A percentile compares a stretch with the other conserved stretches of the same genome.
Evolutionary conservation across 2,113 vertebrate species (phyloP).

Genomic region (Ceyx melanurus): DNA sequence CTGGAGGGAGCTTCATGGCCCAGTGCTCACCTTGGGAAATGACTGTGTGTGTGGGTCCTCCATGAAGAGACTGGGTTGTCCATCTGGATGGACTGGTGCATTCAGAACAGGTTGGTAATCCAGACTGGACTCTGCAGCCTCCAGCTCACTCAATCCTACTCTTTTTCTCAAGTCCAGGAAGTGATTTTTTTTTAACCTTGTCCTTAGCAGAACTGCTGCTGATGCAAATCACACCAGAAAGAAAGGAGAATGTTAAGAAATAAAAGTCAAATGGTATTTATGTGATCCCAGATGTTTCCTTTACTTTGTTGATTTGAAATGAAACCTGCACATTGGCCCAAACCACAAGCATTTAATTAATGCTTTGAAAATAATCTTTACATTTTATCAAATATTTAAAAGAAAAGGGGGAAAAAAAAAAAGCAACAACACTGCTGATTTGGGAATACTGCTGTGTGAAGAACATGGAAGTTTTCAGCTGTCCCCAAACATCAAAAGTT

Average conservation of each 20-base stretch:
- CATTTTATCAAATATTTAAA: neutral
- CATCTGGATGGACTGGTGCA: neutral
- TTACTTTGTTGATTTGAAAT: neutral
- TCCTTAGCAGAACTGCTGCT: neutral
- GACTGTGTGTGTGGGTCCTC: neutral
- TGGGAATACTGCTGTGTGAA: neutral
- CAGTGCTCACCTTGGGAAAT: neutral
- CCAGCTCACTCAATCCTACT: neutral
- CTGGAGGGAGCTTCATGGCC: neutral
- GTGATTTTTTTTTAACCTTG: neutral
- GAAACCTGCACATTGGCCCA: neutral
- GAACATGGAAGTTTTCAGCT: neutral
- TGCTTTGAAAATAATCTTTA: neutral
- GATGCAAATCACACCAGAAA: neutral
- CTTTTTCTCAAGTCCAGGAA: neutral
- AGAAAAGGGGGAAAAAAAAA: neutral
- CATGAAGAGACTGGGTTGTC: neutral
- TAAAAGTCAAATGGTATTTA: neutral
- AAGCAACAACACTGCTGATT: neutral
- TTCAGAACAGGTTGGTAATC: too few relatives aligned
- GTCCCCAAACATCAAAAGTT: neutral
- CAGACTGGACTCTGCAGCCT: neutral
- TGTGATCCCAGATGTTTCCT: neutral
- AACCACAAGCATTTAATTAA: neutral
- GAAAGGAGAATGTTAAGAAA: neutral